These are phyloP conservation scores for Andrena minutula DNA, from an alignment of 2,888 invertebrate species.

Conservation along the genomic window DNA sequence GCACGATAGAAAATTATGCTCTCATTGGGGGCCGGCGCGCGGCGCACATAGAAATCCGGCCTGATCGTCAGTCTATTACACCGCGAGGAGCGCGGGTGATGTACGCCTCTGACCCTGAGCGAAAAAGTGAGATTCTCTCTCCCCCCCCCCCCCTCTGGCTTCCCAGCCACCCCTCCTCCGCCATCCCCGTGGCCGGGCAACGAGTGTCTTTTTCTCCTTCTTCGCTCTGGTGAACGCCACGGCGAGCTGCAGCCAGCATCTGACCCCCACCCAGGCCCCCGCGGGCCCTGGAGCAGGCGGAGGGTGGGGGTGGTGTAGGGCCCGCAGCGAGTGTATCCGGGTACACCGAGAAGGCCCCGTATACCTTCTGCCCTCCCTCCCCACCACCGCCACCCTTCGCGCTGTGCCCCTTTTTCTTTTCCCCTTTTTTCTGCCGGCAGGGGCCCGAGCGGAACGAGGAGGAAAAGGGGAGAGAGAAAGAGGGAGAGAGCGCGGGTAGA, in stretches of 20 bases:
- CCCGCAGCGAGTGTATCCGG: slow-evolving; percentile 79
- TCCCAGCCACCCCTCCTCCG: slow-evolving; percentile 14
- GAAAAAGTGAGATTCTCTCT: slow-evolving; percentile 75
- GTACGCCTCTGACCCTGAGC: slow-evolving; percentile 83
- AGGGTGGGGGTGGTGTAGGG: slow-evolving; percentile 76
- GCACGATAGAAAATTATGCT: slow-evolving; percentile 66
- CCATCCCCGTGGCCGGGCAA: background rate
- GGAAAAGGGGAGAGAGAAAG: slow-evolving; percentile 46
- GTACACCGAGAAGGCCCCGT: slow-evolving; percentile 74
- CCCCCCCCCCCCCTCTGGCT: slow-evolving; percentile 51
- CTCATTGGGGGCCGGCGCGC: slow-evolving; percentile 54
- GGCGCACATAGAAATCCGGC: slow-evolving; percentile 73
- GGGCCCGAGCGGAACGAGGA: slow-evolving; percentile 27
- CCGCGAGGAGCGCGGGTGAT: slow-evolving; percentile 77
- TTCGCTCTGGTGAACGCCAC: slow-evolving; percentile 61
- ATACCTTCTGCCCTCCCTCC: slow-evolving; percentile 36
- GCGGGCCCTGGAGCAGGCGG: slow-evolving; percentile 51
- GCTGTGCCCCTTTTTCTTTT: slow-evolving; percentile 55
- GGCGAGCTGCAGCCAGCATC: slow-evolving; percentile 48
- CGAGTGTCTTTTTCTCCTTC: slow-evolving; percentile 46
- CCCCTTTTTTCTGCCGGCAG: slow-evolving; percentile 45
- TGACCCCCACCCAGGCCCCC: slow-evolving; percentile 45
- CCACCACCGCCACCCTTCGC: slow-evolving; percentile 29
- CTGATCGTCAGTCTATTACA: slow-evolving; percentile 78
- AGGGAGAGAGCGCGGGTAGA: slow-evolving; percentile 47